Percentiles rank a stretch among this genome's conserved stretches.
Evolutionary conservation across 2,888 invertebrate genomes (phyloP).

Genomic region (Leptarthrus brevirostris): DNA sequence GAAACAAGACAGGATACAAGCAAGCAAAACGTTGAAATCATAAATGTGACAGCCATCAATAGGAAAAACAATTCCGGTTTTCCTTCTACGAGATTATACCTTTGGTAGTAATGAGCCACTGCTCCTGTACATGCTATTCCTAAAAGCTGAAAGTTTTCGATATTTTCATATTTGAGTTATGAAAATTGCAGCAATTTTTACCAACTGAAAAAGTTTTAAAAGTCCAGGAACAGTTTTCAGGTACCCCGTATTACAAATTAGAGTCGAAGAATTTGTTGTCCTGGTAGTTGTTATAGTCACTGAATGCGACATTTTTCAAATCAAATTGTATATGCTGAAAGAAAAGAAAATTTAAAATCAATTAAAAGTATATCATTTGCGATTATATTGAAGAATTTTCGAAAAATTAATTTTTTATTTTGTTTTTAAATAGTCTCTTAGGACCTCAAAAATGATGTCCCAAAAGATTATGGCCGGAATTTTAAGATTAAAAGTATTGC

Average conservation of each 20-base stretch:
- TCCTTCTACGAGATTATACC: conserved; percentile 11
- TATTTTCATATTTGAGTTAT: not conserved
- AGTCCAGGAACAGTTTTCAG: conserved; percentile 82
- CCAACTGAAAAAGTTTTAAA: conserved; percentile 83
- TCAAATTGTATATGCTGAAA: too few relatives aligned
- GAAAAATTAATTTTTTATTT: too few relatives aligned
- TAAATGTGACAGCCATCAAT: conserved; percentile 79
- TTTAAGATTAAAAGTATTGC: too few relatives aligned
- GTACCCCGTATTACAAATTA: conserved; percentile 85
- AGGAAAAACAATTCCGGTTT: conserved; percentile 76
- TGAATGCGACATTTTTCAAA: conserved; percentile 89
- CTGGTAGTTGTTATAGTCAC: conserved; percentile 89
- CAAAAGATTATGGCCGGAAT: too few relatives aligned
- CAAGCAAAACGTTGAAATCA: conserved; percentile 82
- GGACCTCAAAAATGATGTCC: too few relatives aligned
- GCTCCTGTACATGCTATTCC: conserved; percentile 81
- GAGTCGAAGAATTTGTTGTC: conserved; percentile 78
- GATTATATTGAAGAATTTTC: too few relatives aligned
- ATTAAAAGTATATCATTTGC: too few relatives aligned
- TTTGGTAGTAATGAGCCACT: conserved; percentile 71
- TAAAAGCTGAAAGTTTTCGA: conserved; percentile 78
- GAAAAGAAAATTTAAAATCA: too few relatives aligned
- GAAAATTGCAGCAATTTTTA: conserved; percentile 63
- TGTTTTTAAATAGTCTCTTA: too few relatives aligned
- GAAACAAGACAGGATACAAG: conserved; percentile 81